Percentiles rank a stretch among this genome's conserved stretches.
Evolutionary conservation across 37 sponge, comb jelly and placozoan species (phyloP).

Genomic region (Aplysina aerophoba): DNA sequence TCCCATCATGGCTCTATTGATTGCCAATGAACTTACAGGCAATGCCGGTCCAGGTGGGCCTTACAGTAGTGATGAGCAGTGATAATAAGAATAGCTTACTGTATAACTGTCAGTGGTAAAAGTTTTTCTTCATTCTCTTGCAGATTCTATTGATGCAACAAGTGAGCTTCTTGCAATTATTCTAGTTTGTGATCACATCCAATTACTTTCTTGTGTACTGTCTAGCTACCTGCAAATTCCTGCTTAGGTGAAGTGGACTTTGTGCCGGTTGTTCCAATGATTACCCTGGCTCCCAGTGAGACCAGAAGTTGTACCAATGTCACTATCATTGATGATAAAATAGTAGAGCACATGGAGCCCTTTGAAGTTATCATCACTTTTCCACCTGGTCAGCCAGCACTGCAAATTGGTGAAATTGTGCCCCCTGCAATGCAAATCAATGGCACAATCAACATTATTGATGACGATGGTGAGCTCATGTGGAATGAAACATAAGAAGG

Average conservation of each 20-base stretch:
- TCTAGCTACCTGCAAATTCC: too few relatives aligned
- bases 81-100: too few relatives aligned
- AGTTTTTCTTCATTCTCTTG: too few relatives aligned
- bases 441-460: slow-evolving; percentile 7
- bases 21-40: background rate
- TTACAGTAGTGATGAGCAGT: too few relatives aligned
- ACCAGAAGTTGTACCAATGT: background rate
- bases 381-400: slow-evolving; percentile 8
- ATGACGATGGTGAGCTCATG: slow-evolving; percentile 17
- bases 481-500: background rate
- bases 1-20: slow-evolving; percentile 8
- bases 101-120: too few relatives aligned
- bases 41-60: too few relatives aligned
- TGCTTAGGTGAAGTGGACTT: too few relatives aligned
- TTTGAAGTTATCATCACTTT: background rate
- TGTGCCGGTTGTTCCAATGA: too few relatives aligned
- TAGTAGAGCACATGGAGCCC: background rate
- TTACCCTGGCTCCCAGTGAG: background rate
- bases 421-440: background rate
- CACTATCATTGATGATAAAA: slow-evolving; percentile 16
- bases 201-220: too few relatives aligned
- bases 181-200: too few relatives aligned
- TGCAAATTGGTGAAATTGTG: background rate
- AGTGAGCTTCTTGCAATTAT: too few relatives aligned
- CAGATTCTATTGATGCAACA: too few relatives aligned